These are phyloP conservation scores for Drosophila ogumai DNA, from an alignment of 1,140 invertebrate species.

Conservation along the genomic window DNA sequence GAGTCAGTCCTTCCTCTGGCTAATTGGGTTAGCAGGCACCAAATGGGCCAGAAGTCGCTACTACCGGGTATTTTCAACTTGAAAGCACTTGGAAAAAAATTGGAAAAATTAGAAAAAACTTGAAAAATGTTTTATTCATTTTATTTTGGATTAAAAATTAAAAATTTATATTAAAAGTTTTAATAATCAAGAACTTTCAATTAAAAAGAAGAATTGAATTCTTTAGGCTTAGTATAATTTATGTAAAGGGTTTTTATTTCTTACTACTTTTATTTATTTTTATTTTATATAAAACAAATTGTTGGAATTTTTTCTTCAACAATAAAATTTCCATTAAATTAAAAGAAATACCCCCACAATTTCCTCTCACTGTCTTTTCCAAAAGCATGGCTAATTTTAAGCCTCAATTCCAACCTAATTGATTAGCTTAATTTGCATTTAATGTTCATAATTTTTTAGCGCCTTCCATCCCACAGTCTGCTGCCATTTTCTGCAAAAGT, in stretches of 20 bases:
- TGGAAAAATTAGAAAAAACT: background rate
- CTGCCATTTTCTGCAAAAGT: slow-evolving; percentile 56
- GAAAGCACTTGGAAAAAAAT: slow-evolving; percentile 1
- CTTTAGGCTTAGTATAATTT: too few relatives aligned
- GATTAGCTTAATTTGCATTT: slow-evolving; percentile 80
- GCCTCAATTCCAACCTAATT: slow-evolving; percentile 59
- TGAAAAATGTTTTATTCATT: too few relatives aligned
- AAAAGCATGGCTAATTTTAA: slow-evolving; percentile 28
- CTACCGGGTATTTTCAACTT: slow-evolving; percentile 51
- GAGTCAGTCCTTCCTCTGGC: slow-evolving; percentile 18
- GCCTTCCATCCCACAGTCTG: slow-evolving; percentile 17
- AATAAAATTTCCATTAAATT: too few relatives aligned
- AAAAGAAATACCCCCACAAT: background rate
- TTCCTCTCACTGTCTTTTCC: background rate
- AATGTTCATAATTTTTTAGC: slow-evolving; percentile 77
- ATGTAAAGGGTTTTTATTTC: too few relatives aligned
- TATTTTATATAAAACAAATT: too few relatives aligned
- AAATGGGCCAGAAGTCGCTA: slow-evolving; percentile 59
- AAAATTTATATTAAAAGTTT: too few relatives aligned
- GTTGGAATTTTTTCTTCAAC: too few relatives aligned
- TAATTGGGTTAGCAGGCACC: slow-evolving; percentile 65
- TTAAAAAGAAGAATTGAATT: too few relatives aligned
- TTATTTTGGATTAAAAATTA: too few relatives aligned
- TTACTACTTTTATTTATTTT: too few relatives aligned
- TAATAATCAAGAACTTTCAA: too few relatives aligned